Percentiles rank a stretch among this genome's conserved stretches.
phyloP scores from a whole-genome alignment of 2,113 vertebrate genomes.

The Oreamnos americanus region DNA sequence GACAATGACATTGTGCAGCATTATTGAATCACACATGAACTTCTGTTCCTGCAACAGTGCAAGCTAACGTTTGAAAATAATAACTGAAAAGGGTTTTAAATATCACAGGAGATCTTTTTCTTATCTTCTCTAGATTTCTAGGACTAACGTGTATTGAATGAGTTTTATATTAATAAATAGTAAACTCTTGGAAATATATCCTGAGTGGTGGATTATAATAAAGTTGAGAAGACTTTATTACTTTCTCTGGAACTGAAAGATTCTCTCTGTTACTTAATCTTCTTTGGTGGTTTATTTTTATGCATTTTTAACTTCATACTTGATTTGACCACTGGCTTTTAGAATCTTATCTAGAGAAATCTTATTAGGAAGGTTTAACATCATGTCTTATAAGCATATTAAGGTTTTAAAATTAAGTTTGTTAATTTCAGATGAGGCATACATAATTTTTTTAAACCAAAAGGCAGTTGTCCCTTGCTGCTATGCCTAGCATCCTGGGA shows the following conservation, averaged over 20 bases:
- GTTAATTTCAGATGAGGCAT: neutral
- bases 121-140: neutral
- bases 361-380: neutral
- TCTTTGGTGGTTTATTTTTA: neutral
- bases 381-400: neutral
- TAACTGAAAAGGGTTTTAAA: neutral
- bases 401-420: neutral
- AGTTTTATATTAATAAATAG: neutral
- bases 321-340: neutral
- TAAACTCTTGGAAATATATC: neutral
- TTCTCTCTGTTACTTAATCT: neutral
- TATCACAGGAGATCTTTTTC: neutral
- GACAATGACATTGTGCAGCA: neutral
- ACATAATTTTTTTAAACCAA: neutral
- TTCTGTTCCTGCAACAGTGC: neutral
- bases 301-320: conserved; percentile 14
- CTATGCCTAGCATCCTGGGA: neutral
- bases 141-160: neutral
- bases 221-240: conserved; percentile 4
- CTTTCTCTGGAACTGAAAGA: neutral
- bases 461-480: neutral
- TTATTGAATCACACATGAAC: neutral
- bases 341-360: conserved; percentile 5
- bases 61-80: neutral
- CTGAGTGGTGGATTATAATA: neutral